Conservation (phyloP, 2,113 vertebrate species). For the Casuarius casuarius region DNA sequence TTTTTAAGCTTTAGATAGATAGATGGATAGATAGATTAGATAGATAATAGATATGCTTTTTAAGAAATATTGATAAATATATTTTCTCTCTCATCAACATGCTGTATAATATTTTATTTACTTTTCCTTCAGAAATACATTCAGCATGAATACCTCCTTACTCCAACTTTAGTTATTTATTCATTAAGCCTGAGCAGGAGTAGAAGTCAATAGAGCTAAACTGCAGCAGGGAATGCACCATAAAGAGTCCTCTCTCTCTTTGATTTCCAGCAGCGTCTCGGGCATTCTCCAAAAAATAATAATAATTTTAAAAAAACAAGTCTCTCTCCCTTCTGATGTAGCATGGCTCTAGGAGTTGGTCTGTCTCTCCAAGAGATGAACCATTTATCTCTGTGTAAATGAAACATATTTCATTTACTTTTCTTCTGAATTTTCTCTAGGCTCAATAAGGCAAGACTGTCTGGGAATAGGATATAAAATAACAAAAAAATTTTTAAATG, state of each 20-base stretch:
- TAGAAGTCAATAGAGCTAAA: not conserved
- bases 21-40: no score
- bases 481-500: not conserved
- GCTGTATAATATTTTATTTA: not conserved
- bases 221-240: not conserved
- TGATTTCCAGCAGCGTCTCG: not conserved
- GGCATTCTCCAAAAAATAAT: not conserved
- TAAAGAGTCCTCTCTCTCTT: not conserved
- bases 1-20: not conserved
- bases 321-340: not conserved
- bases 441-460: not conserved
- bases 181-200: not conserved
- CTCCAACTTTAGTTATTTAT: not conserved
- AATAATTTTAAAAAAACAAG: not conserved
- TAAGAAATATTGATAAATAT: not conserved
- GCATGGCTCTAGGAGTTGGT: not conserved
- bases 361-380: not conserved
- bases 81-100: not conserved
- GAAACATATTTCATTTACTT: not conserved
- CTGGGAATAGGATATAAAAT: not conserved
- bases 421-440: not conserved
- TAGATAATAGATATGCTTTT: not conserved
- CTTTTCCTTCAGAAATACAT: not conserved
- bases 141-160: not conserved
- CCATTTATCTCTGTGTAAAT: not conserved